phyloP scores from a whole-genome alignment of 2,113 vertebrate genomes.

The Hemicordylus capensis region DNA sequence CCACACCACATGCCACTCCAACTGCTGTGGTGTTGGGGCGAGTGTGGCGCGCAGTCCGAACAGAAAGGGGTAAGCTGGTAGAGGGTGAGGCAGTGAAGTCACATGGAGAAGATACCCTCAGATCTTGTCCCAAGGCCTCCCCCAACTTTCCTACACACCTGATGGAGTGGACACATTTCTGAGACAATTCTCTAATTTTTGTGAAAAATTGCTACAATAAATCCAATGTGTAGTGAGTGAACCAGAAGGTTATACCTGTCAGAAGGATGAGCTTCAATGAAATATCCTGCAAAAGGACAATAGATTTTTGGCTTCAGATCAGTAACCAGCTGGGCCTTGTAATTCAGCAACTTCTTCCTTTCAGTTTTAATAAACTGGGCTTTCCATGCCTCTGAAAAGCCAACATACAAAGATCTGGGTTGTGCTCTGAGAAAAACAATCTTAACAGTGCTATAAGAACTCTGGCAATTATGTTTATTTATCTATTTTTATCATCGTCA shows the following conservation, averaged over 20 bases:
- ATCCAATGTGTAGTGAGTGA: background rate
- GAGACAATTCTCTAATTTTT: background rate
- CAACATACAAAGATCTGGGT: background rate
- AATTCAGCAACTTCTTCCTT: slow-evolving; percentile 82
- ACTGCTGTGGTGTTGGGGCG: too few species aligned
- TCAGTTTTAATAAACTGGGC: slow-evolving; percentile 79
- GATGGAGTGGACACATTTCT: too few species aligned
- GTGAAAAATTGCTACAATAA: background rate
- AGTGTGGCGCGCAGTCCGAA: too few species aligned
- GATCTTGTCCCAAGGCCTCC: too few species aligned
- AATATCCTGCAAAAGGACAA: slow-evolving; percentile 84
- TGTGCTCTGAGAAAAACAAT: too few species aligned
- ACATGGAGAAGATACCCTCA: too few species aligned
- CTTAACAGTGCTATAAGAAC: background rate
- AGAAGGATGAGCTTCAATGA: slow-evolving; percentile 84
- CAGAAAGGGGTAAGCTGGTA: too few species aligned
- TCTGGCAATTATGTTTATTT: background rate
- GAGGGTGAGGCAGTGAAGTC: too few species aligned
- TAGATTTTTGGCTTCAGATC: slow-evolving; percentile 77
- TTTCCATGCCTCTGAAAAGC: slow-evolving; percentile 76
- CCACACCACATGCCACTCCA: too few species aligned
- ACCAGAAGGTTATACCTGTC: slow-evolving; percentile 73
- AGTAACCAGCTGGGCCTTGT: slow-evolving; percentile 79
- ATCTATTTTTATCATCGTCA: background rate
- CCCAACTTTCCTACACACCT: too few species aligned